Evolutionary conservation across 1,140 invertebrate genomes (phyloP).

Genomic region (Plodia interpunctella): DNA sequence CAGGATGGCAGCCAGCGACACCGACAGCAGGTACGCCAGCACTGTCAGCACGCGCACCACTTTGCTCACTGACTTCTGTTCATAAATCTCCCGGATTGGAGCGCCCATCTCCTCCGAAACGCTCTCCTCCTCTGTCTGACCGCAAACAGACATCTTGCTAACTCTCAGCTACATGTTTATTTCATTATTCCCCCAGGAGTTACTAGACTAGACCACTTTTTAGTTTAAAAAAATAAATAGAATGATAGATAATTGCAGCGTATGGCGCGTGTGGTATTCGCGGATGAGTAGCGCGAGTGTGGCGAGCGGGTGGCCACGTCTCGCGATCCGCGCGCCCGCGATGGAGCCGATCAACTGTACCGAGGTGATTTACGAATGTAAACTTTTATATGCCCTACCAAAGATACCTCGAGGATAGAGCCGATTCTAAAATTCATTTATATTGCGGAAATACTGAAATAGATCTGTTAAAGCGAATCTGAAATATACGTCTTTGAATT

Average conservation of each 20-base stretch:
- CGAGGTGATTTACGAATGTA: constrained; percentile 55
- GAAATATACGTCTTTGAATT: constrained; percentile 2
- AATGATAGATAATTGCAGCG: constrained; percentile 24
- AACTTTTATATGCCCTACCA: constrained; percentile 40
- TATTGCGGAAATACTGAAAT: constrained; percentile 37
- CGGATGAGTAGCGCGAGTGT: constrained; percentile 50
- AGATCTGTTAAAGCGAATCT: constrained; percentile 23
- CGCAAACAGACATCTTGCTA: constrained; percentile 53
- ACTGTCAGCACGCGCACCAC: constrained; percentile 93
- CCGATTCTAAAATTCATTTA: constrained; percentile 36
- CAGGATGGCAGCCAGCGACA: constrained; percentile 95
- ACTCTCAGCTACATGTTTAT: constrained; percentile 36
- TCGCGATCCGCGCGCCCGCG: constrained; percentile 37
- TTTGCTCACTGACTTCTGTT: constrained; percentile 88
- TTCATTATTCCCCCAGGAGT: constrained; percentile 3
- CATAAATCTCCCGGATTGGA: constrained; percentile 81
- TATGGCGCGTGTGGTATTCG: constrained; percentile 40
- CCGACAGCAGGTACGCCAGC: constrained; percentile 94
- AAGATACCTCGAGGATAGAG: constrained; percentile 26
- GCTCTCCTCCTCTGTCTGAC: constrained; percentile 42
- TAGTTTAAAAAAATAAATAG: constrained; percentile 25
- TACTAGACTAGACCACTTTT: constrained; percentile 17
- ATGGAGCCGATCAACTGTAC: constrained; percentile 60
- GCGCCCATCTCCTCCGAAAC: constrained; percentile 47
- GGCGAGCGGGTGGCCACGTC: constrained; percentile 28